These are phyloP conservation scores for Anabacerthia variegaticeps DNA, from an alignment of 2,797 vertebrate species.

Conservation along the genomic window DNA sequence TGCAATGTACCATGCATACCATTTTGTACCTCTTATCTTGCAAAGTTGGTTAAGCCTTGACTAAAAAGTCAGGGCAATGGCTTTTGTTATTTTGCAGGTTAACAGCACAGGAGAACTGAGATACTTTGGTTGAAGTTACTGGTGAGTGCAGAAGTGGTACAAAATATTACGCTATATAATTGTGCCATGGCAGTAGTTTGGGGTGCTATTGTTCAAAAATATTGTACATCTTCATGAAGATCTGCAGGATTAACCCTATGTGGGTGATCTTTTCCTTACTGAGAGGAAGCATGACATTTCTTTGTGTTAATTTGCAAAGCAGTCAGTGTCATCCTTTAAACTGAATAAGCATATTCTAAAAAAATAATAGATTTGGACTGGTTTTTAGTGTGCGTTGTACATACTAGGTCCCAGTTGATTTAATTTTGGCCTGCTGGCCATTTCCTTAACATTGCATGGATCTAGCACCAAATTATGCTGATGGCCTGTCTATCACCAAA, in stretches of 20 bases:
- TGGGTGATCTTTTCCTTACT: not conserved
- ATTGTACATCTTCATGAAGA: not conserved
- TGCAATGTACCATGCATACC: slow-evolving; percentile 63
- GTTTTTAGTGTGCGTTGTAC: not conserved
- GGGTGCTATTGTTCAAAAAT: not conserved
- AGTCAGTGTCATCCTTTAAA: not conserved
- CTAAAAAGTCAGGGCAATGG: slow-evolving; percentile 16
- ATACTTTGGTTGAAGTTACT: not conserved
- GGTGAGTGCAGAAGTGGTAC: not conserved
- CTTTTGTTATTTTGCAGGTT: slow-evolving; percentile 17
- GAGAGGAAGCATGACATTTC: not conserved
- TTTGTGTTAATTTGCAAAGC: not conserved
- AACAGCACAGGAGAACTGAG: not conserved
- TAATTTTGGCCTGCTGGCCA: slow-evolving; percentile 35
- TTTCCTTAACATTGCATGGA: slow-evolving; percentile 38
- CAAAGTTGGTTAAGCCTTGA: slow-evolving; percentile 12
- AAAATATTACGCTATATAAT: not conserved
- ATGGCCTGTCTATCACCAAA: slow-evolving; percentile 57
- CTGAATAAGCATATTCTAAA: not conserved
- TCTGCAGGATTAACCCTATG: not conserved
- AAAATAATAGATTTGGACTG: not conserved
- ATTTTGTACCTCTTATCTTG: slow-evolving; percentile 47
- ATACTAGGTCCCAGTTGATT: not conserved
- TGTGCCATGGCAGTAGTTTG: not conserved
- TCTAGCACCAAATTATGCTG: slow-evolving; percentile 54